Conservation (phyloP, 2,888 invertebrate species). For the Atrina japonica region DNA sequence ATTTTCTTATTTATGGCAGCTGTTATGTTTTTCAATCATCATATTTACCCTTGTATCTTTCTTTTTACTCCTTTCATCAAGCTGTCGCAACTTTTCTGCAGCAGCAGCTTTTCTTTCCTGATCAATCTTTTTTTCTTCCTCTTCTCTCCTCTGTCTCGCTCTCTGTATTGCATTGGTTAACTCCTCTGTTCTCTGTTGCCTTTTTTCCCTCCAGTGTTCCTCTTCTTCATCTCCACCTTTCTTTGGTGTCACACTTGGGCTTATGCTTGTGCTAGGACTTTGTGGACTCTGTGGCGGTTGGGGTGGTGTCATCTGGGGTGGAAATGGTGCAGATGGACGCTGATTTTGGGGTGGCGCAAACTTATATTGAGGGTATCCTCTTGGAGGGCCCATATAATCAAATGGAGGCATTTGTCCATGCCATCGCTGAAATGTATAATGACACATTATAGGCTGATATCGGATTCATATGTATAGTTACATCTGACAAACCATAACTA, state of each 20-base stretch:
- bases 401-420: slow-evolving; percentile 71
- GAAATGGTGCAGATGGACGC: slow-evolving; percentile 36
- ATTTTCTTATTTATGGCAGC: no score
- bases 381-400: slow-evolving; percentile 72
- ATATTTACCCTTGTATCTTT: slow-evolving; percentile 72
- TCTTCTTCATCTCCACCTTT: slow-evolving; percentile 83
- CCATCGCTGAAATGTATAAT: slow-evolving; percentile 65
- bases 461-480: not conserved
- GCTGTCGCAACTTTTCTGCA: slow-evolving; percentile 86
- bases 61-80: slow-evolving; percentile 85
- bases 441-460: not conserved
- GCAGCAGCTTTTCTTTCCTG: slow-evolving; percentile 82
- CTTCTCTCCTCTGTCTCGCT: slow-evolving; percentile 91
- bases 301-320: slow-evolving; percentile 35
- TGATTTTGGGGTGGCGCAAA: slow-evolving; percentile 69
- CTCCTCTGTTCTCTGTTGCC: slow-evolving; percentile 83
- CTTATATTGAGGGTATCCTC: slow-evolving; percentile 72
- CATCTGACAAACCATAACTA: not conserved
- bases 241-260: slow-evolving; percentile 52
- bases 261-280: slow-evolving; percentile 32
- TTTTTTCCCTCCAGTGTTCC: slow-evolving; percentile 87
- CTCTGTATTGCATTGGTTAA: slow-evolving; percentile 87
- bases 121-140: slow-evolving; percentile 87
- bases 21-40: no score
- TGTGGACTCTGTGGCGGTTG: slow-evolving; percentile 30